Evolutionary conservation across 2,888 invertebrate genomes (phyloP).

Genomic region (Napeogenes inachia): DNA sequence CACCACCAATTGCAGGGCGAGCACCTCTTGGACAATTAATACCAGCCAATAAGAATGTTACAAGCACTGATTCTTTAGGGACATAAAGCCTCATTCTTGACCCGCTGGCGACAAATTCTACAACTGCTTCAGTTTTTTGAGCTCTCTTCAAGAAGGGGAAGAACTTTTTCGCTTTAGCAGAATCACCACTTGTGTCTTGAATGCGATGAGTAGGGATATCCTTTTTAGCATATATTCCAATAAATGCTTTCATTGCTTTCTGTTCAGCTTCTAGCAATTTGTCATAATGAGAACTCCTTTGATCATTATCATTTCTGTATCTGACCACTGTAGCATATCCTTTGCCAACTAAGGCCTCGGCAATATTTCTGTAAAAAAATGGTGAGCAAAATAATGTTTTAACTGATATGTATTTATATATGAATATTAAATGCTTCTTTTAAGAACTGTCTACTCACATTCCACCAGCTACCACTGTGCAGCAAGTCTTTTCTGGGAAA

Average conservation of each 20-base stretch:
- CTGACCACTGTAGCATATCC: slow-evolving; percentile 95
- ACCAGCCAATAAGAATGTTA: slow-evolving; percentile 94
- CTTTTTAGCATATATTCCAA: slow-evolving; percentile 91
- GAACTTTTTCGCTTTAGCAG: slow-evolving; percentile 92
- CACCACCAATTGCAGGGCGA: slow-evolving; percentile 82
- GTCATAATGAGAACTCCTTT: slow-evolving; percentile 95
- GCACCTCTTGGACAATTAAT: slow-evolving; percentile 88
- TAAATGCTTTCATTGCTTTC: slow-evolving; percentile 90
- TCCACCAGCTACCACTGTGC: slow-evolving; percentile 89
- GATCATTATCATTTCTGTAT: slow-evolving; percentile 97
- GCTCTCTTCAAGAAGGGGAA: slow-evolving; percentile 95
- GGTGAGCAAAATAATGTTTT: neutral
- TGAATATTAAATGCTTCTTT: neutral
- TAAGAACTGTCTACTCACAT: slow-evolving; percentile 45
- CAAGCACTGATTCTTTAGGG: slow-evolving; percentile 93
- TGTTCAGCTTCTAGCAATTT: slow-evolving; percentile 94
- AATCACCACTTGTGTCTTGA: slow-evolving; percentile 90
- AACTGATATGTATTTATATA: neutral
- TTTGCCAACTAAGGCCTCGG: slow-evolving; percentile 93
- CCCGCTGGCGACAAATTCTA: slow-evolving; percentile 98
- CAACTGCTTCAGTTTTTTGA: slow-evolving; percentile 92
- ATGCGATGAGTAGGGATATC: slow-evolving; percentile 89
- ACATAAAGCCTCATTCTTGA: slow-evolving; percentile 95
- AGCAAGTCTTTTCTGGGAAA: slow-evolving; percentile 96
- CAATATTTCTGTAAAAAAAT: slow-evolving; percentile 85